A percentile compares a stretch with the other conserved stretches of the same genome.
These are phyloP conservation scores for Gallinago paraguaiae DNA, from an alignment of 2,113 vertebrate species.

Conservation along the genomic window DNA sequence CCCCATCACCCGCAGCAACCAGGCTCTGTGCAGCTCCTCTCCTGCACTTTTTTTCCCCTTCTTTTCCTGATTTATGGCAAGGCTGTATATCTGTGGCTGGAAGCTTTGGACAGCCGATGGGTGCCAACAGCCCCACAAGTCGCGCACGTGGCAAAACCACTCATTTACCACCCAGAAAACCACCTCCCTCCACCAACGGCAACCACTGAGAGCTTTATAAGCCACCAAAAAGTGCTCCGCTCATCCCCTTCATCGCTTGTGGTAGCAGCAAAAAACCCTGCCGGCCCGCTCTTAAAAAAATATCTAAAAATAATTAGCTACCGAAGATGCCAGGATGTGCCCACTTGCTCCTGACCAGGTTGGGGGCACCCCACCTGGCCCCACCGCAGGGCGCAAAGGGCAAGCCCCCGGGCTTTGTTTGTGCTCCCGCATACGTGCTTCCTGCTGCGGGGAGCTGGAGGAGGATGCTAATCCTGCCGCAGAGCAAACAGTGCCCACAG, in stretches of 20 bases:
- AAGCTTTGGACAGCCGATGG: fast-evolving
- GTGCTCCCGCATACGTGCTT: neutral
- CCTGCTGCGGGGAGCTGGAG: neutral
- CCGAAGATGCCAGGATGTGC: fast-evolving
- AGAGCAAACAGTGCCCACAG: slow-evolving; percentile 20
- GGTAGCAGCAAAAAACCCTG: neutral
- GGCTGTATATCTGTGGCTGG: neutral
- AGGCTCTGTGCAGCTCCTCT: neutral
- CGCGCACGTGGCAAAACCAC: fast-evolving
- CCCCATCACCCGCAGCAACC: neutral
- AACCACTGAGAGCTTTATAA: neutral
- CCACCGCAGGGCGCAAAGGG: neutral
- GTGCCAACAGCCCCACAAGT: fast-evolving
- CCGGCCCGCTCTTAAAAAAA: neutral
- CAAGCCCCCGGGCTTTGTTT: neutral
- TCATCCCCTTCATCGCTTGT: fast-evolving
- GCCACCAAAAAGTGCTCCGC: fast-evolving
- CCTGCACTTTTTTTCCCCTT: neutral
- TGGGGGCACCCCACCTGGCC: neutral
- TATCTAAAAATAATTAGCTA: neutral
- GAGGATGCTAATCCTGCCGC: neutral
- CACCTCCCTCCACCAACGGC: neutral
- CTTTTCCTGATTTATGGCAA: neutral
- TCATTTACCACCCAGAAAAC: neutral
- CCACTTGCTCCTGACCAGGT: neutral